Evolutionary conservation across 1,140 invertebrate genomes (phyloP).

Genomic region (Trichogramma pretiosum): DNA sequence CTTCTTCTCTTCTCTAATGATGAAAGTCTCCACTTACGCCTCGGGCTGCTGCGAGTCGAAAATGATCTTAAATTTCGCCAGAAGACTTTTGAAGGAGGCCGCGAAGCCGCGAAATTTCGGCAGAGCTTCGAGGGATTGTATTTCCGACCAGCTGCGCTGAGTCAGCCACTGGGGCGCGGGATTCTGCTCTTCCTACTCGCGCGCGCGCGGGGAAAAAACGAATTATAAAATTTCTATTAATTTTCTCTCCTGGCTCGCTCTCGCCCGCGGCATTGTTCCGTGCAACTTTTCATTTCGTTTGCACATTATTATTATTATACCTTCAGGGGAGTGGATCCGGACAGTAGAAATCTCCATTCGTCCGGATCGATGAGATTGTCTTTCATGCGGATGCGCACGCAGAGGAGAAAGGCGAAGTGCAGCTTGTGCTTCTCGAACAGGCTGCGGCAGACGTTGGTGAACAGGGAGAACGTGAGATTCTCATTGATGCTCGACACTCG

Average conservation of each 20-base stretch:
- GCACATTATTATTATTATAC: constrained; percentile 22
- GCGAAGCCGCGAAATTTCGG: constrained; percentile 46
- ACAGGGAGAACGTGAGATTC: constrained; percentile 60
- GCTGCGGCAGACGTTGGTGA: constrained; percentile 61
- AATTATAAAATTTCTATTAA: background rate
- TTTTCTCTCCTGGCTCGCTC: background rate
- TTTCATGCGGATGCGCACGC: constrained; percentile 43
- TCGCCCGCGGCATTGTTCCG: too few relatives aligned
- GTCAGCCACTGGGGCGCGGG: constrained; percentile 54
- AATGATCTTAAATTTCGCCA: constrained; percentile 49
- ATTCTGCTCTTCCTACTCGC: constrained; percentile 44
- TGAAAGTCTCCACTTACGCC: too few relatives aligned
- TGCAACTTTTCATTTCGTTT: too few relatives aligned
- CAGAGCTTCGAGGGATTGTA: constrained; percentile 48
- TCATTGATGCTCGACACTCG: constrained; percentile 58
- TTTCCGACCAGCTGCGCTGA: constrained; percentile 53
- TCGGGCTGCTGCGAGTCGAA: constrained; percentile 48
- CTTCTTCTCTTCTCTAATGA: too few relatives aligned
- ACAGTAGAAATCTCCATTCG: constrained; percentile 57
- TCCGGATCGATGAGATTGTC: constrained; percentile 42
- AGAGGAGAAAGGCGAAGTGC: constrained; percentile 57
- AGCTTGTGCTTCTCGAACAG: constrained; percentile 68
- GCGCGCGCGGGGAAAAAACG: constrained; percentile 18
- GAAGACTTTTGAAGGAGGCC: constrained; percentile 39
- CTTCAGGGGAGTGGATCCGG: constrained; percentile 25